Conservation (phyloP, 1,140 invertebrate genomes). For the Neodiprion pinetum region DNA sequence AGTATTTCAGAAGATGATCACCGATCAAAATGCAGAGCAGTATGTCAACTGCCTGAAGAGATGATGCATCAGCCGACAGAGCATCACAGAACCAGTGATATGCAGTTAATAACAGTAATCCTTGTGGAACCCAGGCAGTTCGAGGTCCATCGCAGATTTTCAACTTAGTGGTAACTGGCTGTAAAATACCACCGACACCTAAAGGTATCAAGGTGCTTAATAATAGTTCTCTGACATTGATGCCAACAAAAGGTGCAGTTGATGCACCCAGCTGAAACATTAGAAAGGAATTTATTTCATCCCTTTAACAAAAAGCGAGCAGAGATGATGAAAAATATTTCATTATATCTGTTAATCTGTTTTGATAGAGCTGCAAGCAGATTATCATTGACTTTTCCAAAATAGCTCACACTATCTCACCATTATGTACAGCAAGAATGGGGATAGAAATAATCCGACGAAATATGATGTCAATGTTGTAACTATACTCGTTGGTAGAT, state of each 20-base stretch:
- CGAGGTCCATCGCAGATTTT: slow-evolving; percentile 30
- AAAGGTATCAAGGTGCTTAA: slow-evolving; percentile 55
- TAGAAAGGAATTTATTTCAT: not conserved
- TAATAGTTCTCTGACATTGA: slow-evolving; percentile 53
- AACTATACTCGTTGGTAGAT: slow-evolving; percentile 55
- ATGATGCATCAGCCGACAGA: slow-evolving; percentile 49
- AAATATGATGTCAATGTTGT: slow-evolving; percentile 53
- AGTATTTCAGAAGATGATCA: slow-evolving; percentile 27
- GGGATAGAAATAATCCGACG: slow-evolving; percentile 53
- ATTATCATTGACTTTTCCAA: not conserved
- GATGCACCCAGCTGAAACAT: slow-evolving; percentile 46
- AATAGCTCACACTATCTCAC: slow-evolving; percentile 35
- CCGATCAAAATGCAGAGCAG: slow-evolving; percentile 54
- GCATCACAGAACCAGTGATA: slow-evolving; percentile 59
- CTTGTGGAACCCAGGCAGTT: slow-evolving; percentile 49
- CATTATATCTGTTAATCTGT: not conserved
- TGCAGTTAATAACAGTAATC: slow-evolving; percentile 48
- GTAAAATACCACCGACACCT: slow-evolving; percentile 45
- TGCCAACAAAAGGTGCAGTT: slow-evolving; percentile 47
- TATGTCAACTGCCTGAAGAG: slow-evolving; percentile 52
- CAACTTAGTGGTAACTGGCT: slow-evolving; percentile 30
- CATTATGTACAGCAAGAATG: slow-evolving; percentile 54
- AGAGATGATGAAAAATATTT: too few species aligned
- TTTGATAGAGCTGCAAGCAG: slow-evolving; percentile 7
- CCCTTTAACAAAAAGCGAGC: too few species aligned